Evolutionary conservation across 2,888 invertebrate species (phyloP).

Genomic region (Anodontia alba): DNA sequence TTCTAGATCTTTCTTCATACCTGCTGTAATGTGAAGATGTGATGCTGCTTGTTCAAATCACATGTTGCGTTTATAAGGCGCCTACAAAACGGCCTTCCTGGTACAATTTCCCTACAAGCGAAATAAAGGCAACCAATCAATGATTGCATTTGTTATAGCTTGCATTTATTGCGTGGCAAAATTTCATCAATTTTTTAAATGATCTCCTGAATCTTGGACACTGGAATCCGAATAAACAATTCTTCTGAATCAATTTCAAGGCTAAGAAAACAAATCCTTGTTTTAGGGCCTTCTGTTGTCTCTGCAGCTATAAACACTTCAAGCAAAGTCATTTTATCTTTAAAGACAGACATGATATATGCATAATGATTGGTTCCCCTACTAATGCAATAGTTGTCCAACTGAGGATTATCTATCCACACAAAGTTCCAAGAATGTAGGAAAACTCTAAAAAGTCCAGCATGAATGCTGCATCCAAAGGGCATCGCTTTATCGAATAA

Average conservation of each 20-base stretch:
- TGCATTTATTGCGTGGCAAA: too few relatives aligned
- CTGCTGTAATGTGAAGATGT: conserved; percentile 11
- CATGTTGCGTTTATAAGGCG: conserved; percentile 27
- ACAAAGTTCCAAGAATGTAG: conserved; percentile 25
- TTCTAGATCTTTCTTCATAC: background rate
- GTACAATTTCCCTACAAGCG: conserved; percentile 11
- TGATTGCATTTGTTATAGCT: conserved; percentile 1
- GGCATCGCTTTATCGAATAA: too few relatives aligned
- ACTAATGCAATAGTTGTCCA: conserved; percentile 30
- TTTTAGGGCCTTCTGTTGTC: conserved; percentile 26
- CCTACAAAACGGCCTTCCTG: conserved; percentile 30
- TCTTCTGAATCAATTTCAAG: conserved; percentile 27
- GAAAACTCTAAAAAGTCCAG: background rate
- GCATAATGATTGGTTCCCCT: too few relatives aligned
- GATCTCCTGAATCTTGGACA: conserved; percentile 11
- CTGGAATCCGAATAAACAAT: conserved; percentile 22
- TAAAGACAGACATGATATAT: background rate
- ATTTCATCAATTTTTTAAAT: background rate
- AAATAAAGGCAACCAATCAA: conserved; percentile 21
- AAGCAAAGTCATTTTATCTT: conserved; percentile 1
- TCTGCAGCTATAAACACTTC: conserved; percentile 16
- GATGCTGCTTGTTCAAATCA: conserved; percentile 14
- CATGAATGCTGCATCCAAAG: too few relatives aligned
- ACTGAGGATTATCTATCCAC: background rate
- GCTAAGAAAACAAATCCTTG: conserved; percentile 21